phyloP scores from a whole-genome alignment of 2,113 vertebrate species.

The Miniopterus natalensis region DNA sequence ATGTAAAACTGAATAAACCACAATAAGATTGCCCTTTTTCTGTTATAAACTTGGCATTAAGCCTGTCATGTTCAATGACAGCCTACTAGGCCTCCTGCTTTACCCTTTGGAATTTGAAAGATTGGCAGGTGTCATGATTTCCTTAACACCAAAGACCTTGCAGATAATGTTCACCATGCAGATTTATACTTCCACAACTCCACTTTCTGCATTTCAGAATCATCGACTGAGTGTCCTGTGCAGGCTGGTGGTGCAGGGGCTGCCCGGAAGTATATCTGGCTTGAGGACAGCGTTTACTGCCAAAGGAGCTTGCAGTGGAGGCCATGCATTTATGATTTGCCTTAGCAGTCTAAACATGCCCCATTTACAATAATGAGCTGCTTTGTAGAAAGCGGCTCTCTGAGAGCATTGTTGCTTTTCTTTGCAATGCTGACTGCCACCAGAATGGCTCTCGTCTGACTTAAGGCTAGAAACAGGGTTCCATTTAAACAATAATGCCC shows the following conservation, averaged over 20 bases:
- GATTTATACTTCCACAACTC: conserved; percentile 86
- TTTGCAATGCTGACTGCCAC: conserved; percentile 83
- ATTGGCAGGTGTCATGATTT: conserved; percentile 97
- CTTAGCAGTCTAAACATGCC: conserved; percentile 88
- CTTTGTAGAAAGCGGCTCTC: conserved; percentile 87
- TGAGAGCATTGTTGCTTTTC: conserved; percentile 85
- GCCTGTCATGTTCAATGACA: conserved; percentile 99
- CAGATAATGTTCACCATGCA: conserved; percentile 87
- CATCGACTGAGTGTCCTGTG: conserved; percentile 76
- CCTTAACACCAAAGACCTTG: conserved; percentile 90
- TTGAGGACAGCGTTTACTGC: conserved; percentile 85
- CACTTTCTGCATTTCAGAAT: conserved; percentile 70
- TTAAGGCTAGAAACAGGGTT: conserved; percentile 80
- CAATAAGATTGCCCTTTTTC: conserved; percentile 97
- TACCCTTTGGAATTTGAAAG: conserved; percentile 97
- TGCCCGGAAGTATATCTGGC: conserved; percentile 85
- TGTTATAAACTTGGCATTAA: conserved; percentile 99
- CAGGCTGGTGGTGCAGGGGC: conserved; percentile 75
- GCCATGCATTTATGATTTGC: conserved; percentile 85
- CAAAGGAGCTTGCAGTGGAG: conserved; percentile 79
- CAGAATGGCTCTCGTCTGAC: conserved; percentile 80
- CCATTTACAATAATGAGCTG: conserved; percentile 89
- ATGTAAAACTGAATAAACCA: conserved; percentile 99
- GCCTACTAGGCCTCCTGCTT: conserved; percentile 96
- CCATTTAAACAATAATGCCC: conserved; percentile 81